Conservation (phyloP, 1,140 invertebrate genomes). For the Stenopsyche tienmushanensis region DNA sequence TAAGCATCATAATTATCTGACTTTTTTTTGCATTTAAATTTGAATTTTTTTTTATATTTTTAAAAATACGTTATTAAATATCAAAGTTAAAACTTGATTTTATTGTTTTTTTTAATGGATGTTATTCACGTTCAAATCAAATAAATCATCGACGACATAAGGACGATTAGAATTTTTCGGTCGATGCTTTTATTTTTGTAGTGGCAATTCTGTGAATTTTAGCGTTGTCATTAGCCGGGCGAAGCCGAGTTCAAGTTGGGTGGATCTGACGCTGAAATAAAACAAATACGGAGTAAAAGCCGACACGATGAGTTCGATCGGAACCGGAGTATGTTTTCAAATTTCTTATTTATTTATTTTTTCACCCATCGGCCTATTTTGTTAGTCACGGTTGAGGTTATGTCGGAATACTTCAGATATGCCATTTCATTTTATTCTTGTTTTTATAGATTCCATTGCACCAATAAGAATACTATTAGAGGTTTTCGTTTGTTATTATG, state of each 20-base stretch:
- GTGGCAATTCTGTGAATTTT: neutral
- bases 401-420: neutral
- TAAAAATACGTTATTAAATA: no score
- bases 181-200: neutral
- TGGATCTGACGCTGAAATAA: no score
- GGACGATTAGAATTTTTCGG: neutral
- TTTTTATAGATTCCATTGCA: constrained; percentile 24
- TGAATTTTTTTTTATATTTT: no score
- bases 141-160: neutral
- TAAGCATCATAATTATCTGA: no score
- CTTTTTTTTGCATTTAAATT: no score
- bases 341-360: constrained; percentile 38
- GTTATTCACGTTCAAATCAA: no score
- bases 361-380: neutral
- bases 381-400: constrained; percentile 25
- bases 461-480: no score
- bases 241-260: neutral
- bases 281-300: no score
- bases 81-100: no score
- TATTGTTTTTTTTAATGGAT: no score
- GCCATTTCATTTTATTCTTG: neutral
- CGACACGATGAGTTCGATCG: constrained; percentile 94
- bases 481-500: no score
- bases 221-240: constrained; percentile 23
- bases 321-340: constrained; percentile 80